Evolutionary conservation across 2,888 invertebrate species (phyloP).

Genomic region (Nomada ruficornis): DNA sequence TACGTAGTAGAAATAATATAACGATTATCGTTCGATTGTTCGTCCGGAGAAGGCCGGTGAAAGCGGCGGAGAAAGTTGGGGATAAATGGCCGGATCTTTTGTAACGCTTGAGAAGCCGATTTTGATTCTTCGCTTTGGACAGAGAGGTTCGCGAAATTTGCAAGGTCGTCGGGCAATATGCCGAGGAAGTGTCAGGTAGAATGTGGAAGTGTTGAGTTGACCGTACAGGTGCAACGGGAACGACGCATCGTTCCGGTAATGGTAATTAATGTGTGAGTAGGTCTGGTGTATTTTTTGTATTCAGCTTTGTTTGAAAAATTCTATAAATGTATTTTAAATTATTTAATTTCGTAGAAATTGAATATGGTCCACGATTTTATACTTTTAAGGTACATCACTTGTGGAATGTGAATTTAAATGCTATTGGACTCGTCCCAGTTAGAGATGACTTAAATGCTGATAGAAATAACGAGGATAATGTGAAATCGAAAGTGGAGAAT

Average conservation of each 20-base stretch:
- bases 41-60: slow-evolving; percentile 47
- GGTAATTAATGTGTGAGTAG: too few relatives aligned
- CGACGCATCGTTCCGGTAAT: too few relatives aligned
- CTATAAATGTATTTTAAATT: too few relatives aligned
- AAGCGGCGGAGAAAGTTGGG: slow-evolving; percentile 69
- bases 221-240: neutral
- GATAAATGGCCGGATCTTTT: slow-evolving; percentile 50
- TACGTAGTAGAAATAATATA: slow-evolving; percentile 66
- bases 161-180: slow-evolving; percentile 31
- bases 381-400: too few relatives aligned
- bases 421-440: neutral
- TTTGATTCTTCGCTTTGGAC: slow-evolving; percentile 49
- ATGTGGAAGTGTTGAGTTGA: neutral
- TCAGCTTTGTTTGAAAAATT: too few relatives aligned
- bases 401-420: too few relatives aligned
- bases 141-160: slow-evolving; percentile 5
- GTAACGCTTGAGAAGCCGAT: slow-evolving; percentile 55
- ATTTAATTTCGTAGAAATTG: too few relatives aligned
- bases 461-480: neutral
- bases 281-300: too few relatives aligned
- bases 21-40: slow-evolving; percentile 69
- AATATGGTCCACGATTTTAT: too few relatives aligned
- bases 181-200: slow-evolving; percentile 19
- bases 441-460: neutral
- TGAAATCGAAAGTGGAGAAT: neutral